Conservation (phyloP, 2,113 vertebrate genomes). For the Nyctibius bracteatus region DNA sequence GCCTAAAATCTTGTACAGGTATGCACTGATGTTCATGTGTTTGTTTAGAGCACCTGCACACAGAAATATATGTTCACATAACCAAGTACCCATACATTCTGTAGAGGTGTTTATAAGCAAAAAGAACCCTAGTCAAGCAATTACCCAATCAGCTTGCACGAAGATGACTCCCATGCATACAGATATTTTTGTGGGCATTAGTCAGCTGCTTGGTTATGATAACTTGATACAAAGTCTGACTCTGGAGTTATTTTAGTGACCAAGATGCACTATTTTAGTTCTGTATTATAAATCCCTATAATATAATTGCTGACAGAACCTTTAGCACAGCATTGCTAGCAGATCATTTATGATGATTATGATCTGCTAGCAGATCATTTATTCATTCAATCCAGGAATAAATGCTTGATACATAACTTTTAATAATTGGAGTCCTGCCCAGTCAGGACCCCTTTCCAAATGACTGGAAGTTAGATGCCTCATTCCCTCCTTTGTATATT, state of each 20-base stretch:
- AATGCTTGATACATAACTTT: constrained; percentile 19
- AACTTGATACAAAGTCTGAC: constrained; percentile 47
- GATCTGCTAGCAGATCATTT: background rate
- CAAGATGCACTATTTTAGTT: constrained; percentile 35
- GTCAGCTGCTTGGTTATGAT: constrained; percentile 34
- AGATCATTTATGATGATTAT: background rate
- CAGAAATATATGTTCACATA: background rate
- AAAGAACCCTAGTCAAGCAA: background rate
- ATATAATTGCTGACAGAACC: constrained; percentile 42
- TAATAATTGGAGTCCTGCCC: background rate
- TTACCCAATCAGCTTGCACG: background rate
- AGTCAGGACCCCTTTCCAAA: background rate
- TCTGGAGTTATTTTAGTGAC: constrained; percentile 53
- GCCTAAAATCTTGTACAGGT: background rate
- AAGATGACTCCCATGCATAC: background rate
- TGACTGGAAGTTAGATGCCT: constrained; percentile 41
- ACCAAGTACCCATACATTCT: background rate
- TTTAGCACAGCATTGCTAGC: constrained; percentile 4
- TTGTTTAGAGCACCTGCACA: background rate
- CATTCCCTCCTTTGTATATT: constrained; percentile 27
- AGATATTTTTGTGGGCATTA: constrained; percentile 45
- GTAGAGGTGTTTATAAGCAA: background rate
- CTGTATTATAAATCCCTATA: constrained; percentile 29
- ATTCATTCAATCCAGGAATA: background rate
- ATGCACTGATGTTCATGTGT: background rate